Percentiles rank a stretch among this genome's conserved stretches.
Evolutionary conservation across 2,797 vertebrate species (phyloP).

Genomic region (Myripristis jacobus): DNA sequence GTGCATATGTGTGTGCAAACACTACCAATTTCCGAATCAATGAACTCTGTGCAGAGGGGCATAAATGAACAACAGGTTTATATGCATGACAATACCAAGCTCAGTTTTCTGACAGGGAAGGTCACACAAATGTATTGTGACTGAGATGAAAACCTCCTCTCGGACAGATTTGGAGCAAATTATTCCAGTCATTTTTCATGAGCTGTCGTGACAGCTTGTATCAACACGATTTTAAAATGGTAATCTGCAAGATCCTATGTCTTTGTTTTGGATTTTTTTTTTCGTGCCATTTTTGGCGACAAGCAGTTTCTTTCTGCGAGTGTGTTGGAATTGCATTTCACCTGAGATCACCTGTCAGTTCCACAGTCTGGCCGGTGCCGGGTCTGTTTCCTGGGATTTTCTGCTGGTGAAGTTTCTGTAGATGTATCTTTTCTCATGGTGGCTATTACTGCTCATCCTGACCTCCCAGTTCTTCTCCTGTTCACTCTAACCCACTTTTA

Average conservation of each 20-base stretch:
- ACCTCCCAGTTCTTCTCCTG: too few relatives aligned
- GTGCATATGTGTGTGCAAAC: constrained; percentile 28
- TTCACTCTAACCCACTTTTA: too few relatives aligned
- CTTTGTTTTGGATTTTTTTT: neutral
- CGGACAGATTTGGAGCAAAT: constrained; percentile 51
- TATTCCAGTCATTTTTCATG: constrained; percentile 48
- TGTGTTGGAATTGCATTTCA: too few relatives aligned
- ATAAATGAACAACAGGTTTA: constrained; percentile 69
- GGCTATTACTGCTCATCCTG: too few relatives aligned
- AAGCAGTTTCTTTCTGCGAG: too few relatives aligned
- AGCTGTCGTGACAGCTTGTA: constrained; percentile 35
- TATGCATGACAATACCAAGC: constrained; percentile 64
- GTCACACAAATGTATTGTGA: constrained; percentile 56
- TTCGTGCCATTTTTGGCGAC: too few relatives aligned
- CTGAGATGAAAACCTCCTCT: constrained; percentile 45
- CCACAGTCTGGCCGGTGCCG: too few relatives aligned
- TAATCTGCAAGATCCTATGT: constrained; percentile 19
- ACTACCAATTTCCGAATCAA: constrained; percentile 66
- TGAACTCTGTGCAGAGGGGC: constrained; percentile 59
- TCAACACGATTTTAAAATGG: constrained; percentile 31
- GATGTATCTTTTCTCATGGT: too few relatives aligned
- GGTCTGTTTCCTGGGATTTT: too few relatives aligned
- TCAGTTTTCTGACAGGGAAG: constrained; percentile 42
- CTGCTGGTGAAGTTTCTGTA: too few relatives aligned
- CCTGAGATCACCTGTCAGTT: too few relatives aligned